Percentiles rank a stretch among this genome's conserved stretches.
phyloP scores from a whole-genome alignment of 2,113 vertebrate genomes.

The Tychaedon coryphoeus region DNA sequence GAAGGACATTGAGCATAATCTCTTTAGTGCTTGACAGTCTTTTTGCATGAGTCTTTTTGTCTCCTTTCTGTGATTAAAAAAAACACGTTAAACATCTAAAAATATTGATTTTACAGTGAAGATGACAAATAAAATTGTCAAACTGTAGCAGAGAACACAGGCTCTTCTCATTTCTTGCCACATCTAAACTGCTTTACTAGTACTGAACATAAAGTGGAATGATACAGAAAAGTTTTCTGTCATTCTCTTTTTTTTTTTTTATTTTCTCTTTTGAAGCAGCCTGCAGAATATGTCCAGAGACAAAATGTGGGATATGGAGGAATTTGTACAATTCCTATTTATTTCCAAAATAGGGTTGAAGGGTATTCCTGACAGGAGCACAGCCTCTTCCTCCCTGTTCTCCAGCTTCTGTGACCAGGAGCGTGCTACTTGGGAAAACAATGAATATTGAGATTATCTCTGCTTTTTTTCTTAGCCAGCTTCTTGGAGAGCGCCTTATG shows the following conservation, averaged over 20 bases:
- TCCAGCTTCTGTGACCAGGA: neutral
- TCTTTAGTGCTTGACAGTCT: neutral
- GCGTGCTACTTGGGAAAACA: neutral
- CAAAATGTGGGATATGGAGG: neutral
- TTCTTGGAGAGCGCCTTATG: neutral
- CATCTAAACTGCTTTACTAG: neutral
- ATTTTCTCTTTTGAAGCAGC: neutral
- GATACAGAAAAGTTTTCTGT: neutral
- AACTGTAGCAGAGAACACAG: neutral
- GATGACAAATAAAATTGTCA: neutral
- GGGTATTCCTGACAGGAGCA: neutral
- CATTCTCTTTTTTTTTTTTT: neutral
- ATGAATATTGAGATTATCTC: neutral
- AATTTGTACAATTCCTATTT: neutral
- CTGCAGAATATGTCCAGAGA: neutral
- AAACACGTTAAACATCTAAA: neutral
- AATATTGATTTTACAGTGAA: neutral
- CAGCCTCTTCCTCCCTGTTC: neutral
- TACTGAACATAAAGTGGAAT: neutral
- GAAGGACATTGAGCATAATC: neutral
- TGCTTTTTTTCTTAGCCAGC: neutral
- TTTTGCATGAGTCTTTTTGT: neutral
- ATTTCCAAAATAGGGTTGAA: neutral
- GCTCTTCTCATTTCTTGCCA: neutral
- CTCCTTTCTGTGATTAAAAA: neutral